These are phyloP conservation scores for Hartigia nigra DNA, from an alignment of 2,888 invertebrate genomes.

Conservation along the genomic window DNA sequence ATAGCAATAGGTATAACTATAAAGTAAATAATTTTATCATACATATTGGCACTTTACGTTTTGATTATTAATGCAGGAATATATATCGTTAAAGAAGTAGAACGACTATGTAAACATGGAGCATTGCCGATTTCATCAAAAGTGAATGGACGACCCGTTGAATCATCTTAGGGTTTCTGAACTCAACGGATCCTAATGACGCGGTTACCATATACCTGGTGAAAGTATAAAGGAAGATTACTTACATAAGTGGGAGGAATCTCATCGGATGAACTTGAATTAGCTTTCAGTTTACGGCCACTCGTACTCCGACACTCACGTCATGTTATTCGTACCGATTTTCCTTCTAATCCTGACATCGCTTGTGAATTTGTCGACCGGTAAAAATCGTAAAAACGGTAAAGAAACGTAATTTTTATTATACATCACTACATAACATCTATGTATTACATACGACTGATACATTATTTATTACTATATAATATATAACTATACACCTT, in stretches of 20 bases:
- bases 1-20: background rate
- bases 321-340: constrained; percentile 28
- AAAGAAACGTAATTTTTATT: background rate
- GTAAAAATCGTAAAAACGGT: background rate
- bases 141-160: background rate
- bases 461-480: no score
- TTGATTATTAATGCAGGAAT: no score
- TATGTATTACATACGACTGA: no score
- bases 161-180: background rate
- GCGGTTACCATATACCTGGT: background rate
- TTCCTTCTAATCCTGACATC: background rate
- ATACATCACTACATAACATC: no score
- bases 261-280: constrained; percentile 35
- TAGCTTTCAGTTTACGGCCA: constrained; percentile 41
- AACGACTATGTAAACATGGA: background rate
- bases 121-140: background rate
- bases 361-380: background rate
- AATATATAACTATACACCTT: background rate
- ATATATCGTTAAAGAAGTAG: no score
- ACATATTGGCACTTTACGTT: background rate
- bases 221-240: constrained; percentile 18
- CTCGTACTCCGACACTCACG: constrained; percentile 24
- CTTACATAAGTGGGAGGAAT: constrained; percentile 28
- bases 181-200: constrained; percentile 6
- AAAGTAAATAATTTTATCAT: background rate